Percentiles rank a stretch among this genome's conserved stretches.
These are phyloP conservation scores for Drosophila atripex DNA, from an alignment of 2,888 invertebrate genomes.

Conservation along the genomic window DNA sequence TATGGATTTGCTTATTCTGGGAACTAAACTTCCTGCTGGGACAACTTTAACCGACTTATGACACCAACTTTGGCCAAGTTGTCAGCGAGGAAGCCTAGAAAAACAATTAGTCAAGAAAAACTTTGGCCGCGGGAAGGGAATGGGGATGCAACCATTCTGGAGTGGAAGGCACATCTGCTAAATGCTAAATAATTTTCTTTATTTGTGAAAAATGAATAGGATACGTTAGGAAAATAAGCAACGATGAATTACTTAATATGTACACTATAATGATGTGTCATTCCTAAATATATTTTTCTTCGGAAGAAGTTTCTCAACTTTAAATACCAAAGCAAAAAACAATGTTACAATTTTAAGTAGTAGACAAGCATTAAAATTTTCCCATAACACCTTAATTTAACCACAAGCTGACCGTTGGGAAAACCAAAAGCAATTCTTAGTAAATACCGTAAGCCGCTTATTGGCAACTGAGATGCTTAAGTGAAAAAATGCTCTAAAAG, in stretches of 20 bases:
- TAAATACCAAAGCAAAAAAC: too few species aligned
- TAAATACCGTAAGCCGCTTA: conserved; percentile 21
- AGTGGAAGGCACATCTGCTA: conserved; percentile 11
- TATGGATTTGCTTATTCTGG: conserved; percentile 1
- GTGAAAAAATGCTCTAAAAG: conserved; percentile 1
- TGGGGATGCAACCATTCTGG: background rate
- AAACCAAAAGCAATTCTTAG: background rate
- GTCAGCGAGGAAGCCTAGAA: conserved; percentile 6
- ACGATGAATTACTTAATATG: background rate
- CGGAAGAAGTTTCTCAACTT: too few species aligned
- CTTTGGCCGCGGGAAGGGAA: background rate
- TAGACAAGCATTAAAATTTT: background rate
- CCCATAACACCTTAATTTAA: conserved; percentile 10
- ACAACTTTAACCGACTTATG: conserved; percentile 15
- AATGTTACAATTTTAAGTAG: too few species aligned
- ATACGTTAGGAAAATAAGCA: background rate
- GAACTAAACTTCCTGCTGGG: background rate
- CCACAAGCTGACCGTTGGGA: background rate
- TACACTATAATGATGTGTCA: too few species aligned
- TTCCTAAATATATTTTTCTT: too few species aligned
- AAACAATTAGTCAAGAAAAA: conserved; percentile 28
- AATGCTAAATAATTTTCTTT: conserved; percentile 2
- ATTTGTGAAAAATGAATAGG: background rate
- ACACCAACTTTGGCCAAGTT: conserved; percentile 26
- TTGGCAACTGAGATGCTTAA: conserved; percentile 13